Conservation (phyloP, 23 tunicate genomes). For the Halocynthia roretzi region DNA sequence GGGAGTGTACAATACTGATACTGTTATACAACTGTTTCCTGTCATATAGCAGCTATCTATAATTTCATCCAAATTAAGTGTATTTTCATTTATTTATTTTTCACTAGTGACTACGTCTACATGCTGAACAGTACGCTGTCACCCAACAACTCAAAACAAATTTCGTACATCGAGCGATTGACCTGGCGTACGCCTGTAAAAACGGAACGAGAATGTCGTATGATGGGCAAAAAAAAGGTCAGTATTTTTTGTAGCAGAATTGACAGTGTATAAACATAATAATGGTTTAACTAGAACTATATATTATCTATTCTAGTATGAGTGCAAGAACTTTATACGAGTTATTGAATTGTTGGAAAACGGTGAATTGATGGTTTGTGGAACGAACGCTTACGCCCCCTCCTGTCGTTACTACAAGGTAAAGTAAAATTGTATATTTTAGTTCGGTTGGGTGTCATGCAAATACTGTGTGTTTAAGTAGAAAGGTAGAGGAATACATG, state of each 20-base stretch:
- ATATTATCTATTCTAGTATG: constrained; percentile 28
- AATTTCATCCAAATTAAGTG: too few species aligned
- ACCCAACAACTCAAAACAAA: background rate
- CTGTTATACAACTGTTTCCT: too few species aligned
- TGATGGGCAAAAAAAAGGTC: constrained; percentile 39
- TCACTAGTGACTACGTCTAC: constrained; percentile 51
- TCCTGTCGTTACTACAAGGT: constrained; percentile 57
- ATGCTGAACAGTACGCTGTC: constrained; percentile 41
- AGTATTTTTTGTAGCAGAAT: background rate
- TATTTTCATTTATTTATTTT: background rate
- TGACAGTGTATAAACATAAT: background rate
- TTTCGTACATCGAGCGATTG: constrained; percentile 33
- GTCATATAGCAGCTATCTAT: too few species aligned
- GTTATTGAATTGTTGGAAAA: constrained; percentile 45
- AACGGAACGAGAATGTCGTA: constrained; percentile 2
- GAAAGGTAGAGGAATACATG: too few species aligned
- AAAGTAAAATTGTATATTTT: background rate
- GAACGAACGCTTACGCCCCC: constrained; percentile 77
- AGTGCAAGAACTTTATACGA: constrained; percentile 79
- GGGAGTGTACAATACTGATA: too few species aligned
- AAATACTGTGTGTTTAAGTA: too few species aligned
- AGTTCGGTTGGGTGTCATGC: too few species aligned
- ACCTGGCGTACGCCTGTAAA: constrained; percentile 30
- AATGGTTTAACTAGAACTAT: background rate
- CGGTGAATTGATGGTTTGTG: constrained; percentile 57